Evolutionary conservation across 2,113 vertebrate species (phyloP).

Genomic region (Isichthys henryi): DNA sequence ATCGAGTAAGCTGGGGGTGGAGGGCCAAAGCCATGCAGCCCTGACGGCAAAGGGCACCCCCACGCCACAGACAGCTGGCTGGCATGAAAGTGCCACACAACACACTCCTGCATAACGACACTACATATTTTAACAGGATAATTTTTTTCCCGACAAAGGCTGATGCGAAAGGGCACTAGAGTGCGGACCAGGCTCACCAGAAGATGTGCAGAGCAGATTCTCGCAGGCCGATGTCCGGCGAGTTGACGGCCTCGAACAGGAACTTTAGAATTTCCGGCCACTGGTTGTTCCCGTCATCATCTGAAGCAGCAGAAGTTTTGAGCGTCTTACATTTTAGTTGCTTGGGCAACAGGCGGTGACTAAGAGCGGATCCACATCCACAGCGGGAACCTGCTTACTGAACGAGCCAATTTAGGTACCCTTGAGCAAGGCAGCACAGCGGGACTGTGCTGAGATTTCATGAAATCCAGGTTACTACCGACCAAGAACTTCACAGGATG

Average conservation of each 20-base stretch:
- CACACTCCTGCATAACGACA: neutral
- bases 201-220: conserved; percentile 97
- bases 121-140: neutral
- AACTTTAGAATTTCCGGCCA: conserved; percentile 97
- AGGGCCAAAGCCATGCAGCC: neutral
- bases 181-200: conserved; percentile 65
- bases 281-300: conserved; percentile 95
- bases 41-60: neutral
- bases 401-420: neutral
- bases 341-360: neutral
- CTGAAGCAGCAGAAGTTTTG: conserved; percentile 49
- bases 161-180: neutral
- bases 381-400: neutral
- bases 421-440: neutral
- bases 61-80: neutral
- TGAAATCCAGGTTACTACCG: neutral
- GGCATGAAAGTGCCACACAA: too few relatives aligned
- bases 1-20: neutral
- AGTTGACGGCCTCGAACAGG: conserved; percentile 93
- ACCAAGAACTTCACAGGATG: neutral
- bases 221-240: conserved; percentile 76
- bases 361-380: neutral
- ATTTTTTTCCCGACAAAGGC: neutral
- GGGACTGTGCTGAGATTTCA: neutral
- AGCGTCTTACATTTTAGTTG: neutral